phyloP scores from a whole-genome alignment of 2,113 vertebrate species.

The Callaeas wilsoni region DNA sequence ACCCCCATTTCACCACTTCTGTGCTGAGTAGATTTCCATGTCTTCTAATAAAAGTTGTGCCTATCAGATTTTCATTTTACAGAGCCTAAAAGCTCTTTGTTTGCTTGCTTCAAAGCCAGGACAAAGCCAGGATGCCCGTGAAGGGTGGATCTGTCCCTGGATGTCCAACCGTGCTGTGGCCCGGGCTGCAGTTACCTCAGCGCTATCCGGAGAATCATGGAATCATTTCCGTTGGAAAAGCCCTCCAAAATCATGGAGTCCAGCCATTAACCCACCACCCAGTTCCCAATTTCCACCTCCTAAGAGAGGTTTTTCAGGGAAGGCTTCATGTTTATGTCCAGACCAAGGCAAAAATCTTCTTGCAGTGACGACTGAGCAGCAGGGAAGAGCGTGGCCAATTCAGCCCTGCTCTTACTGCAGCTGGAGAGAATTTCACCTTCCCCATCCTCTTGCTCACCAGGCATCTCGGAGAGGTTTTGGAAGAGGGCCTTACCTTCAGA shows the following conservation, averaged over 20 bases:
- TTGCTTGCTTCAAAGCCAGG: not conserved
- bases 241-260: not conserved
- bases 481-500: not conserved
- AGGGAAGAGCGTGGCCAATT: accelerated
- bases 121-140: not conserved
- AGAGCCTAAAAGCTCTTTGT: not conserved
- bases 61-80: not conserved
- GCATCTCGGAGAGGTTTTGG: not conserved
- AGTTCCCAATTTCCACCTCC: not conserved
- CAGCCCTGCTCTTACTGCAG: not conserved
- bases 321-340: not conserved
- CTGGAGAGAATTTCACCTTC: not conserved
- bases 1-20: no score
- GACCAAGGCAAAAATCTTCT: not conserved
- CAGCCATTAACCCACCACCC: no score
- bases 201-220: not conserved
- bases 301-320: not conserved
- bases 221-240: not conserved
- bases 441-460: not conserved
- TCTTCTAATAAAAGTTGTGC: not conserved
- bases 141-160: not conserved
- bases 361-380: not conserved
- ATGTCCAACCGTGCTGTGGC: not conserved
- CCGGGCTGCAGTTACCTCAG: not conserved
- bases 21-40: not conserved